Percentiles rank a stretch among this genome's conserved stretches.
phyloP scores from a whole-genome alignment of 2,888 invertebrate genomes.

The Ethmia dodecea region DNA sequence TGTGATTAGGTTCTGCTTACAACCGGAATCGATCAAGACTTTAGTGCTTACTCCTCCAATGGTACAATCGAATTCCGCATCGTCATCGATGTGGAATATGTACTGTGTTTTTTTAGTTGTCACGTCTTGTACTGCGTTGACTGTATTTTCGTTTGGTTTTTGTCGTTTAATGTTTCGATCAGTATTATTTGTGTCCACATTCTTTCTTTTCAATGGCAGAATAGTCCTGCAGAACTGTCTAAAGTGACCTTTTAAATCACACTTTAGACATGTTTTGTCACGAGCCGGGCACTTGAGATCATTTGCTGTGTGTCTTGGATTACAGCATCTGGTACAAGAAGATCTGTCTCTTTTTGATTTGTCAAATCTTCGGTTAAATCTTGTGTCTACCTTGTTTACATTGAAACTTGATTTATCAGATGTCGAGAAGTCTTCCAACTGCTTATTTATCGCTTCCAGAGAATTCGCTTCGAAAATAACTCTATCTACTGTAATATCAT shows the following conservation, averaged over 20 bases:
- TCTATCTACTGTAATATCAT: conserved; percentile 3
- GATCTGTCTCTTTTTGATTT: neutral
- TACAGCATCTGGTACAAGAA: neutral
- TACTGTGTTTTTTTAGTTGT: neutral
- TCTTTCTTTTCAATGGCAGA: neutral
- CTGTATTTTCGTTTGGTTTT: neutral
- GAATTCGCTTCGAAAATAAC: neutral
- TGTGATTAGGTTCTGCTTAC: neutral
- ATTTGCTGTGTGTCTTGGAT: neutral
- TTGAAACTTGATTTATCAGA: neutral
- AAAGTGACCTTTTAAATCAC: neutral
- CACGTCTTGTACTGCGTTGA: neutral
- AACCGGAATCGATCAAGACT: neutral
- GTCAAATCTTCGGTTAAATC: neutral
- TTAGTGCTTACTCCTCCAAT: neutral
- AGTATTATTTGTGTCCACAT: neutral
- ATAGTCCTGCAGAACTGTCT: neutral
- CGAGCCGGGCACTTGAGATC: neutral
- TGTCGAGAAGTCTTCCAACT: neutral
- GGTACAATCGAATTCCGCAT: neutral
- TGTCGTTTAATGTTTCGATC: neutral
- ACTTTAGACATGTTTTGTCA: neutral
- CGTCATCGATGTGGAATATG: neutral
- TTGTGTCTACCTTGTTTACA: neutral
- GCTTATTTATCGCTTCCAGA: neutral